Evolutionary conservation across 2,797 vertebrate species (phyloP), one percentile per base, ranked within the genome.

Genomic region (Amblyraja radiata): DNA sequence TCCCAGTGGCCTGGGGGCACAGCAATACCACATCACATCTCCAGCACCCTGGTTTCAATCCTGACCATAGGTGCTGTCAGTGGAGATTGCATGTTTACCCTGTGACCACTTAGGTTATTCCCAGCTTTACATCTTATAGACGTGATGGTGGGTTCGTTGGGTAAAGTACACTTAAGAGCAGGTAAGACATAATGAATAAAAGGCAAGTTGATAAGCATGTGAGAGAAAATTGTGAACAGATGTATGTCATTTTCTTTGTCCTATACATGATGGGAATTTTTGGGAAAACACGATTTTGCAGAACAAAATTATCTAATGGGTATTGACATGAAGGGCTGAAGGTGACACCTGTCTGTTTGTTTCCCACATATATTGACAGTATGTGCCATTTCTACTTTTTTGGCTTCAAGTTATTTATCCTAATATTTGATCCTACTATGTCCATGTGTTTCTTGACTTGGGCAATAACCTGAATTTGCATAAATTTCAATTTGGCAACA

Each of bases 401-500:
- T 1, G 21, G 63, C 63, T 36, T 36, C 18, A 32, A n/a, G 63
- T 65, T 32, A 13, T 88, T 18, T 13, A 63, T 18, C 18, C 2
- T 65, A 4, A 61, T 88, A 28, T 83, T 83, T 58, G 84, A 68
- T 54, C 46, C 46, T 54, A 54, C 46, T 28, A 8, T 5, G 16
- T 58, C 54, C 46, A 54, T 25, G 46, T 61, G 54, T 81, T 16
- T 46, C 77, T 16, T 8, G 13, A n/a, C 6, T 86, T 65, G 1
- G 10, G 63, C 16, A 4, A 16, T 65, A 36, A 18, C 23, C 68
- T 88, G 32, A 8, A 88, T 36, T 36, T 36, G 0, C 3, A 13
- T 80, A 65, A 79, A 78, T 36, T 32, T 93, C 28, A 74, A 54
- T 68, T 80, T 73, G 7, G 63, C 84, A 93, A 93, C n/a, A 16